Conservation (phyloP, 1,140 invertebrate species). For the Leucophenga varia region DNA sequence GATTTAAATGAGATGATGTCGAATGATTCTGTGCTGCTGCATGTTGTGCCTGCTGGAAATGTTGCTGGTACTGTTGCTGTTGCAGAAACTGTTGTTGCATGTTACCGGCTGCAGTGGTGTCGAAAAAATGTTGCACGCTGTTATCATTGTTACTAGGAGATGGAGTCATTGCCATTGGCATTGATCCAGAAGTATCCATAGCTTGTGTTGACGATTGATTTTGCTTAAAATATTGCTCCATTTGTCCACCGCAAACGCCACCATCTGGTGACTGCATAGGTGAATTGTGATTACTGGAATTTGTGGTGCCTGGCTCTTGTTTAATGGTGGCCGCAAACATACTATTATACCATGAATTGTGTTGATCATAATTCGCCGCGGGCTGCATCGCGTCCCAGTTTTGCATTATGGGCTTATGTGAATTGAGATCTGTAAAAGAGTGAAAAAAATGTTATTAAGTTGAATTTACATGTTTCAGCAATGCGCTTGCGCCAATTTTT, state of each 20-base stretch:
- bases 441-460: constrained; percentile 10
- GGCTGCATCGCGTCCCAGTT: constrained; percentile 53
- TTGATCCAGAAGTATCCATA: constrained; percentile 48
- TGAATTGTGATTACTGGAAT: constrained; percentile 27
- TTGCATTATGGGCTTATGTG: constrained; percentile 31
- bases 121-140: constrained; percentile 43
- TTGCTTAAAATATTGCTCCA: constrained; percentile 47
- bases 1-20: constrained; percentile 36
- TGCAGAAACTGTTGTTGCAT: constrained; percentile 48
- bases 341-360: constrained; percentile 50
- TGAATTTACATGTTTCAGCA: too few species aligned
- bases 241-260: constrained; percentile 18
- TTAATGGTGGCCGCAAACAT: constrained; percentile 49
- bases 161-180: constrained; percentile 54
- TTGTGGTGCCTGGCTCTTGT: constrained; percentile 35
- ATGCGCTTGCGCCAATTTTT: constrained; percentile 43
- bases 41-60: constrained; percentile 48
- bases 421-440: constrained; percentile 21
- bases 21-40: constrained; percentile 26
- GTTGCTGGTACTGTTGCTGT: constrained; percentile 50
- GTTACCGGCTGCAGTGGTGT: constrained; percentile 2
- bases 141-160: constrained; percentile 58
- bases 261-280: constrained; percentile 23
- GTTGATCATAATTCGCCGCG: constrained; percentile 47
- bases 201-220: constrained; percentile 34